A percentile compares a stretch with the other conserved stretches of the same genome.
These are phyloP conservation scores for Ctenochaetus hawaiiensis DNA, from an alignment of 2,797 vertebrate species.

Conservation along the genomic window DNA sequence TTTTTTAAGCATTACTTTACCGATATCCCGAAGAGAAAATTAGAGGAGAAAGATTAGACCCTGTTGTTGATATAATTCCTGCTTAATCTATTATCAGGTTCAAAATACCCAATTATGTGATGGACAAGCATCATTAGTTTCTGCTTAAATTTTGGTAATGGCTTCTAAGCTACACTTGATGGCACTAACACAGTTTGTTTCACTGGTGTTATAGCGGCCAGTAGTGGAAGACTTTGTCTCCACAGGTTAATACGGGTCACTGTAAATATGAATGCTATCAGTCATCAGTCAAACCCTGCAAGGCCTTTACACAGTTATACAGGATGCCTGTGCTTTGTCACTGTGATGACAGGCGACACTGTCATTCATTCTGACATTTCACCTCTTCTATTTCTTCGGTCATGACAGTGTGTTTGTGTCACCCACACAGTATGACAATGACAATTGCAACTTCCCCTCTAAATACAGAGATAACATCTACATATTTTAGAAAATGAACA, in stretches of 20 bases:
- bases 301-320: background rate
- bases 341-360: background rate
- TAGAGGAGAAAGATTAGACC: background rate
- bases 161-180: slow-evolving; percentile 41
- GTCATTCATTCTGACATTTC: background rate
- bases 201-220: slow-evolving; percentile 1
- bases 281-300: background rate
- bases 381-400: background rate
- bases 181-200: slow-evolving; percentile 37
- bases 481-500: background rate
- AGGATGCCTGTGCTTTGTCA: background rate
- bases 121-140: background rate
- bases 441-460: slow-evolving; percentile 13
- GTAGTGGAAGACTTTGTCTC: background rate
- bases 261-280: background rate
- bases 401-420: slow-evolving; percentile 1
- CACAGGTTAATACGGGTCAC: background rate
- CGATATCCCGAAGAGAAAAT: background rate
- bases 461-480: slow-evolving; percentile 5
- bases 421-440: background rate
- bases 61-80: background rate
- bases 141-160: slow-evolving; percentile 18
- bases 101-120: background rate
- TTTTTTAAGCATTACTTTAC: background rate
- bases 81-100: background rate